phyloP scores from a whole-genome alignment of 2,888 invertebrate genomes.

The Microctonus hyperodae region DNA sequence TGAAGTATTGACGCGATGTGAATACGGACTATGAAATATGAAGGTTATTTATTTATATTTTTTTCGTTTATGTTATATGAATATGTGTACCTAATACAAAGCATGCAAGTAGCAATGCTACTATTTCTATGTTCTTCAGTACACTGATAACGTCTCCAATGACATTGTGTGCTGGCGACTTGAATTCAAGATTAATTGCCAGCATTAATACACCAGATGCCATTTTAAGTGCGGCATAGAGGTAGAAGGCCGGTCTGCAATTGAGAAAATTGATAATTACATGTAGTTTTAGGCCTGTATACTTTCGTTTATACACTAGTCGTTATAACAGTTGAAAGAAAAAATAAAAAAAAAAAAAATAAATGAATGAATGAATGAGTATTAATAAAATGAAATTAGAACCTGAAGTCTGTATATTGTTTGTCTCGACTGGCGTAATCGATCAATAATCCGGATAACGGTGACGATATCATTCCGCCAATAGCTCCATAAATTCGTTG shows the following conservation, averaged over 20 bases:
- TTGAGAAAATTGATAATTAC: constrained; percentile 22
- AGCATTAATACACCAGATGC: constrained; percentile 74
- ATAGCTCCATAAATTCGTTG: constrained; percentile 79
- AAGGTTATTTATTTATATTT: neutral
- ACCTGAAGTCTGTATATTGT: constrained; percentile 78
- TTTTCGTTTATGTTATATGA: neutral
- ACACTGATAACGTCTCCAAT: constrained; percentile 74
- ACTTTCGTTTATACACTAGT: neutral
- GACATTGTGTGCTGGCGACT: constrained; percentile 75
- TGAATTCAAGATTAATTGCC: constrained; percentile 78
- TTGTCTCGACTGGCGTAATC: constrained; percentile 77
- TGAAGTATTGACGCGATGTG: constrained; percentile 2
- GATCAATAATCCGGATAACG: constrained; percentile 76
- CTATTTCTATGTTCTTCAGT: constrained; percentile 74
- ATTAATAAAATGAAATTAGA: no score
- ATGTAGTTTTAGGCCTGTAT: neutral
- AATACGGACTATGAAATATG: constrained; percentile 10
- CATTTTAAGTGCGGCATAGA: constrained; percentile 76
- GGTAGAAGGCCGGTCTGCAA: constrained; percentile 78
- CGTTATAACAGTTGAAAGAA: neutral
- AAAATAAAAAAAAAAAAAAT: constrained; percentile 15
- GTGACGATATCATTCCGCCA: constrained; percentile 82
- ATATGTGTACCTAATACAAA: constrained; percentile 71
- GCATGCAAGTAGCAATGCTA: constrained; percentile 76
- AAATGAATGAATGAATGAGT: no score